Evolutionary conservation across 2,113 vertebrate genomes (phyloP), one percentile per base, ranked within the genome.

Genomic region (Murina feae): DNA sequence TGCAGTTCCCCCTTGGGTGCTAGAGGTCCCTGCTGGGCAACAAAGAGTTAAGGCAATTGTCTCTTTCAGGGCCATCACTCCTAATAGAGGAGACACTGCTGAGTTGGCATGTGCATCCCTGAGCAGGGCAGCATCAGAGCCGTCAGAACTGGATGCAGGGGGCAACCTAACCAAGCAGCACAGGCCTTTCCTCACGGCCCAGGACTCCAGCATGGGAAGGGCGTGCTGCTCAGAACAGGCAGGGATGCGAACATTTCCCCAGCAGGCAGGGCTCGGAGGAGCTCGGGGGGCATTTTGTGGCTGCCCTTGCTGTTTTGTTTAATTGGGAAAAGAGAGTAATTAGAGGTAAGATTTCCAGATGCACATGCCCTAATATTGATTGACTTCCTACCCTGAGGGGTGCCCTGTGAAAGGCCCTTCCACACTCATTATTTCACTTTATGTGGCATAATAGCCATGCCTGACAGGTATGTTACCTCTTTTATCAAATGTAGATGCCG

Each of bases 301-400:
- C 18, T 68, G 58, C 53, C 12, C 14, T 51, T 10, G 63, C 42
- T 7, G 0, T 42, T 89, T 86, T 89, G 11, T 66, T 39, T 78
- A 95, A 94, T 16, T 91, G 80, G 53, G 65, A 75, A 94, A 53
- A 60, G 71, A 47, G 51, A 87, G 39, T 47, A 76, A 92, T 69
- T 12, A 72, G 93, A 80, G 55, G 42, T 4, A 1, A 85, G 72
- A 51, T 39, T 95, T 83, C 51, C 82, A 86, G 75, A n/a, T 6
- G 9, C 78, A 82, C 51, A 74, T 3, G 13, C 42, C 60, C 72
- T 44, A 12, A 11, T 53, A 80, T 75, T 80, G 69, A 58, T 14
- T 35, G 71, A 42, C 65, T 71, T 74, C 55, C n/a, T 37, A 74
- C 37, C 42, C 35, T 1, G 32, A 80, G 53, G 66, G 21, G 42